Evolutionary conservation across 2,888 invertebrate species (phyloP).

Genomic region (Helobdella robusta): DNA sequence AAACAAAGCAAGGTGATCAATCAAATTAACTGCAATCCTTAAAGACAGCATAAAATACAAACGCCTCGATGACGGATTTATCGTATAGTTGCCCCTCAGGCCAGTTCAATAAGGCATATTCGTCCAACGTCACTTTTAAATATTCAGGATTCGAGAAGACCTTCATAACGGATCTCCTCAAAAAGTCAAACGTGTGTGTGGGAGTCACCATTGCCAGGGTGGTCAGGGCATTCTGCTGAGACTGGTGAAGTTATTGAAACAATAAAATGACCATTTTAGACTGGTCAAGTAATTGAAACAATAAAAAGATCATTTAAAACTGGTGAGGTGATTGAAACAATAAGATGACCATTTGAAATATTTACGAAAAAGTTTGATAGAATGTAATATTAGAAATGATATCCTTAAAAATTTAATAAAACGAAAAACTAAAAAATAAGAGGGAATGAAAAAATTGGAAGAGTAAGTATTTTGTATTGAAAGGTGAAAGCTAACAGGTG

Average conservation of each 20-base stretch:
- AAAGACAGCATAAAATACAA: not conserved
- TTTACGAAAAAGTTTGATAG: too few relatives aligned
- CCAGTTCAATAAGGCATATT: constrained; percentile 62
- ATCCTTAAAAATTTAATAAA: too few relatives aligned
- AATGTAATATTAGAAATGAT: too few relatives aligned
- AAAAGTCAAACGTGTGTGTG: constrained; percentile 58
- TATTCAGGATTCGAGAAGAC: constrained; percentile 55
- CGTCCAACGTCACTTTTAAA: constrained; percentile 57
- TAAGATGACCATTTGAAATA: not conserved
- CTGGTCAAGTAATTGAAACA: not conserved
- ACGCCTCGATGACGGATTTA: constrained; percentile 60
- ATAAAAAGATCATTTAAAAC: not conserved
- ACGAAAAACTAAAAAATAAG: too few relatives aligned
- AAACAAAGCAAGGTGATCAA: too few relatives aligned
- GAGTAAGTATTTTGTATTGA: too few relatives aligned
- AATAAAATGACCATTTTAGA: not conserved
- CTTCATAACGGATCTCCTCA: constrained; percentile 58
- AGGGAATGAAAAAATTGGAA: too few relatives aligned
- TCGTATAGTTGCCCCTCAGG: constrained; percentile 85
- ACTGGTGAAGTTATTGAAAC: constrained; percentile 20
- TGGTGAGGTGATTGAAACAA: not conserved
- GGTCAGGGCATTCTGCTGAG: constrained; percentile 59
- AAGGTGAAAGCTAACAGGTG: too few relatives aligned
- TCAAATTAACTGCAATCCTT: too few relatives aligned
- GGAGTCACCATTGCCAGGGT: constrained; percentile 62